Conservation (phyloP, 2,888 invertebrate species). For the Stegana nigrithorax region DNA sequence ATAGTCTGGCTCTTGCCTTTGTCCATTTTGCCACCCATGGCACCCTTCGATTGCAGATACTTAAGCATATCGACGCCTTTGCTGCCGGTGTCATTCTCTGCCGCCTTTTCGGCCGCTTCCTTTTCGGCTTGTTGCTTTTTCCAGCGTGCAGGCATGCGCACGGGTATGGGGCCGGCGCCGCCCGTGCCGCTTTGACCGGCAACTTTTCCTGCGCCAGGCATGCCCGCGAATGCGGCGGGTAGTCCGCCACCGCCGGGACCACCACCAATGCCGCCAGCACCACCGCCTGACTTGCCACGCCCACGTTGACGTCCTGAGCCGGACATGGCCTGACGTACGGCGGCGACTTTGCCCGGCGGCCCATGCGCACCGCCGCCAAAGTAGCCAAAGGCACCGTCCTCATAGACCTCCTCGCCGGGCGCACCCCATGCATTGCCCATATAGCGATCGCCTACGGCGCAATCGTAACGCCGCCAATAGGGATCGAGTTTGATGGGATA, state of each 20-base stretch:
- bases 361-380: conserved; percentile 42
- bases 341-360: conserved; percentile 17
- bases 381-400: conserved; percentile 44
- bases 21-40: conserved; percentile 19
- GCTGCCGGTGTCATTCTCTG: neutral
- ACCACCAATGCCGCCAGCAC: conserved; percentile 1
- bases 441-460: conserved; percentile 52
- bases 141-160: conserved; percentile 29
- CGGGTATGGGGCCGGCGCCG: conserved; percentile 24
- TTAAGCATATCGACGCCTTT: conserved; percentile 37
- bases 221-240: conserved; percentile 4
- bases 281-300: conserved; percentile 12
- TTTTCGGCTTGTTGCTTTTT: neutral
- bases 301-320: conserved; percentile 13
- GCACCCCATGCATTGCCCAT: conserved; percentile 41
- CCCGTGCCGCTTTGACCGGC: conserved; percentile 30
- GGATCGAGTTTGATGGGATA: conserved; percentile 44
- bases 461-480: conserved; percentile 54
- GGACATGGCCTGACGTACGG: conserved; percentile 1
- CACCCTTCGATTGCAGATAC: conserved; percentile 32
- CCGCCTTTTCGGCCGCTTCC: neutral
- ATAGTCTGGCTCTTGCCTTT: conserved; percentile 8
- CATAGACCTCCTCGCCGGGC: conserved; percentile 42
- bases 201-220: conserved; percentile 30
- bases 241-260: conserved; percentile 20